Base-by-base conservation (phyloP, 2,888 invertebrate genomes). In the Psococerastis gibbosa region DNA sequence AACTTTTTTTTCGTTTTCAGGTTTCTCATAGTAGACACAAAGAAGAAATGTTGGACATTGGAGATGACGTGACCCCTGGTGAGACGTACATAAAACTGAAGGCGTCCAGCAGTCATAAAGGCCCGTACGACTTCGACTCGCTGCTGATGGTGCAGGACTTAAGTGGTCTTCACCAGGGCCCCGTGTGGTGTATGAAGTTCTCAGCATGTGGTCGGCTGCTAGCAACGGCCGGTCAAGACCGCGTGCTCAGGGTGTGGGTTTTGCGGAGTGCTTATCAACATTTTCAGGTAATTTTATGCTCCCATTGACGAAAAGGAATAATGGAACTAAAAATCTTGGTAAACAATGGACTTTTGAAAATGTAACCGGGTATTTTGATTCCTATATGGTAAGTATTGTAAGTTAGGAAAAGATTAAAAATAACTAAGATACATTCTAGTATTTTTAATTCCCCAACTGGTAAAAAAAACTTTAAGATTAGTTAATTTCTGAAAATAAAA, bases 111-210 rank as follows among this genome's bases (percentile, higher is more conserved):
- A 88, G 88, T 46, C 92, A 95, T 60, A 95, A 95, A 59, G 95
- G 95, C 0, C 95, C 94, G 0, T 91, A 88, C 57, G 95, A 98
- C 62, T 97, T 97, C 62, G 85, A 89, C 42, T 77, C 81, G 50
- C 69, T 95, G 18, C 77, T 88, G 57, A 83, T 91, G 52, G 84
- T 95, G 1, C 85, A 73, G 69, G 83, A 85, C 56, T 68, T 91
- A 53, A 76, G 75, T 46, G 77, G 78, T 2, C 84, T 79, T 45
- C 91, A 94, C 60, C 73, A 76, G 9, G 91, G 92, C 35, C 91
- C 97, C 2, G 88, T 98, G 52, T 98, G 97, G 97, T 92, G 92
- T 57, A 92, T 97, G 83, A 92, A 92, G 65, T 97, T 95, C 63
- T 94, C 92, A 45, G 82, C 81, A 45, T 97, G 95, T 65, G 95